phyloP scores from a whole-genome alignment of 2,797 vertebrate species.

The Myotis myotis region DNA sequence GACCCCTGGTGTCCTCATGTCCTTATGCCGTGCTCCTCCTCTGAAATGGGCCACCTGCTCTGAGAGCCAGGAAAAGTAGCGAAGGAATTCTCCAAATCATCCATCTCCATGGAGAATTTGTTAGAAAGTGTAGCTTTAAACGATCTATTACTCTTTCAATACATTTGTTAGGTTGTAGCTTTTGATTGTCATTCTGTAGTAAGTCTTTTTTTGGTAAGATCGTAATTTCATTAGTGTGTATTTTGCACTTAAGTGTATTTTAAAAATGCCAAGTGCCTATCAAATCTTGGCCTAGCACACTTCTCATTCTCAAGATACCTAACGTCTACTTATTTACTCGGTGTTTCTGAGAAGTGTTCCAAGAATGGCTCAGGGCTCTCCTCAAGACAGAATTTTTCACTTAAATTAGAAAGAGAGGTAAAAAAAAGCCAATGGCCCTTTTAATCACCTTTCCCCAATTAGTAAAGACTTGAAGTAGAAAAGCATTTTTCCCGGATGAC shows the following conservation, averaged over 20 bases:
- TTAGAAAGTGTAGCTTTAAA: constrained; percentile 43
- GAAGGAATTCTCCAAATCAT: background rate
- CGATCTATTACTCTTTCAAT: constrained; percentile 40
- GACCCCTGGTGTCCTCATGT: background rate
- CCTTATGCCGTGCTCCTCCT: background rate
- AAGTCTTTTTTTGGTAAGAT: constrained; percentile 28
- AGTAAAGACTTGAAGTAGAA: background rate
- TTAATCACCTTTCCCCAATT: background rate
- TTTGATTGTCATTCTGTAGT: constrained; percentile 27
- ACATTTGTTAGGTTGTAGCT: constrained; percentile 33
- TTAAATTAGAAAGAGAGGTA: background rate
- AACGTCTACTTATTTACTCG: background rate
- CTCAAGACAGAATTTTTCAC: background rate
- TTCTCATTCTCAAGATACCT: background rate
- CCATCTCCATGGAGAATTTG: background rate
- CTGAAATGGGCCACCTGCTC: background rate
- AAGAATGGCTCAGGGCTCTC: background rate
- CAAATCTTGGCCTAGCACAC: background rate
- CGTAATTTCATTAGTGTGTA: constrained; percentile 35
- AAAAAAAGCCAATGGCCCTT: background rate
- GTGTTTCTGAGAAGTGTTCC: background rate
- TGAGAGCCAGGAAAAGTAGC: background rate
- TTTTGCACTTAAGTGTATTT: constrained; percentile 43
- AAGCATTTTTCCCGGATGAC: background rate
- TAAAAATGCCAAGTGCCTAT: background rate